Evolutionary conservation across 2,113 vertebrate species (phyloP).

Genomic region (Syngnathus floridae): DNA sequence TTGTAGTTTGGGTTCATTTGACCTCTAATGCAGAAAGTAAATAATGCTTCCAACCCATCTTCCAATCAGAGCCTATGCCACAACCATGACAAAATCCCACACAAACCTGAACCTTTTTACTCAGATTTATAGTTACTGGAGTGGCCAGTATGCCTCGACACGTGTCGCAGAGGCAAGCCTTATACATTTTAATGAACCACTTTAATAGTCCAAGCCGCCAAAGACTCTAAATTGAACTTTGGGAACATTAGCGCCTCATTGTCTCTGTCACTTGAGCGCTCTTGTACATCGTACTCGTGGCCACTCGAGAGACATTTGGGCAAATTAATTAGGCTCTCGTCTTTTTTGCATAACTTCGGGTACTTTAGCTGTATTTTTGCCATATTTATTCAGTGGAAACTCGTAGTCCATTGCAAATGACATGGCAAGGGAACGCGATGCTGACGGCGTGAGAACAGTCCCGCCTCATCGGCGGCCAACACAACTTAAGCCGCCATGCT

Average conservation of each 20-base stretch:
- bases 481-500: not conserved
- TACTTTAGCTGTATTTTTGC: not conserved
- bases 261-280: slow-evolving; percentile 33
- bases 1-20: no score
- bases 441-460: slow-evolving; percentile 39
- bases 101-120: not conserved
- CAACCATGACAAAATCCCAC: not conserved
- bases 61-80: not conserved
- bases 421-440: slow-evolving; percentile 48
- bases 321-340: slow-evolving; percentile 29
- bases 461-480: not conserved
- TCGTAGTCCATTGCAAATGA: slow-evolving; percentile 19
- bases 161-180: slow-evolving; percentile 5
- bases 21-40: not conserved
- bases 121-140: not conserved
- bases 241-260: slow-evolving; percentile 42
- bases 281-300: slow-evolving; percentile 11
- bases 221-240: slow-evolving; percentile 28
- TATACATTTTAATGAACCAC: slow-evolving; percentile 20
- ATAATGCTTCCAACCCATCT: not conserved
- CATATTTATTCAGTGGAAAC: not conserved
- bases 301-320: slow-evolving; percentile 31
- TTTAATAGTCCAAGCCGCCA: slow-evolving; percentile 6
- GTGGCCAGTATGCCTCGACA: not conserved
- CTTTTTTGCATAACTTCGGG: not conserved